Conservation (phyloP, 2,797 vertebrate species). For the Gallinago stenura region DNA sequence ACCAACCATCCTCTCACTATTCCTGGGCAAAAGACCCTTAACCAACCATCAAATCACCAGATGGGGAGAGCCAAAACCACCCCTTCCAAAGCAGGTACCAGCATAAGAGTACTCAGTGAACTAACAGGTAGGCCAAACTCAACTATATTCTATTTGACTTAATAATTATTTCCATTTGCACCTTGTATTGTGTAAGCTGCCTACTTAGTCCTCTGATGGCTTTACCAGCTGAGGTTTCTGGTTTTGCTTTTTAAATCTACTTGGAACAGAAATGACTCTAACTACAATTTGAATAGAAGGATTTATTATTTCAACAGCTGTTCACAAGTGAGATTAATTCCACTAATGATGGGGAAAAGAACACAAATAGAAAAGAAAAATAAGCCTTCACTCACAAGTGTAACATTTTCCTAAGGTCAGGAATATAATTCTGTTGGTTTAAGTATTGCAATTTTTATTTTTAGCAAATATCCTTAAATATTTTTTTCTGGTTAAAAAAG, state of each 20-base stretch:
- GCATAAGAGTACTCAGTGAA: neutral
- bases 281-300: neutral
- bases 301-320: neutral
- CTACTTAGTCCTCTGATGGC: neutral
- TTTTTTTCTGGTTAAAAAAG: neutral
- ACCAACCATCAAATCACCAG: neutral
- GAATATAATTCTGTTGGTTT: neutral
- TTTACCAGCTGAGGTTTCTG: neutral
- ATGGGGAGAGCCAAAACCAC: neutral
- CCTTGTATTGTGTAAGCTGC: neutral
- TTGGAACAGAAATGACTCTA: neutral
- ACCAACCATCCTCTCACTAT: no score
- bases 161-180: neutral
- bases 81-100: neutral
- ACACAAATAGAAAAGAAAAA: neutral
- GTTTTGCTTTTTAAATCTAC: no score
- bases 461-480: neutral
- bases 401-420: neutral
- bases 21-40: neutral
- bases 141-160: neutral
- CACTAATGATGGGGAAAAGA: neutral
- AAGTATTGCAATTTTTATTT: neutral
- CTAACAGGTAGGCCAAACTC: fast-evolving
- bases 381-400: neutral
- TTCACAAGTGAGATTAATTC: neutral